A percentile compares a stretch with the other conserved stretches of the same genome.
These are phyloP conservation scores for Eulithis prunata DNA, from an alignment of 2,888 invertebrate species.

Conservation along the genomic window DNA sequence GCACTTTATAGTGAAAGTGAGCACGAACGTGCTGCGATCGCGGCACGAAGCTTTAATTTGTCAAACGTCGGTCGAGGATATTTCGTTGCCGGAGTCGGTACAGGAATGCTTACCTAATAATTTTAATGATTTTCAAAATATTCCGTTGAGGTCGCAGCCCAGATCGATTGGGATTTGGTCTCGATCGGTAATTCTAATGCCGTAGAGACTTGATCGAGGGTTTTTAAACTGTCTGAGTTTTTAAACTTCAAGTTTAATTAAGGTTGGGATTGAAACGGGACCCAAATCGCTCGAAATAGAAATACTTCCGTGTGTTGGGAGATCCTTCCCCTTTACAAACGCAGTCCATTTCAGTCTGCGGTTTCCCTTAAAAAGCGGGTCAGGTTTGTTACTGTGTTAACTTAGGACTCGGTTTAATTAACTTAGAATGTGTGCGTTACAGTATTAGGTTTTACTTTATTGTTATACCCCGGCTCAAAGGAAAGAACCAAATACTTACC, in stretches of 20 bases:
- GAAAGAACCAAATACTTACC: background rate
- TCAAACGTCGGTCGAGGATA: conserved; percentile 50
- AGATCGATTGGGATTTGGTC: conserved; percentile 38
- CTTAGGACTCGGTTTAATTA: background rate
- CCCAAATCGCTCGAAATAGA: conserved; percentile 32
- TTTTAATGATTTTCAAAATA: conserved; percentile 36
- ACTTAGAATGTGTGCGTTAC: background rate
- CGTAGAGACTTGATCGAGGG: conserved; percentile 38
- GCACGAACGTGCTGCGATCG: conserved; percentile 49
- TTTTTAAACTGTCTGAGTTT: conserved; percentile 39
- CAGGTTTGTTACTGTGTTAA: background rate
- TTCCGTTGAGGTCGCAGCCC: conserved; percentile 25
- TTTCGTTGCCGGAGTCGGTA: conserved; percentile 37
- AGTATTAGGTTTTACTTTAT: background rate
- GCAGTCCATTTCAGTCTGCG: conserved; percentile 14
- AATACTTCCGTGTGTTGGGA: conserved; percentile 14
- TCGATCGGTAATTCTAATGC: conserved; percentile 41
- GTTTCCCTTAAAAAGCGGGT: conserved; percentile 11
- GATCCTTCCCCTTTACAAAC: conserved; percentile 7
- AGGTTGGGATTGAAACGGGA: conserved; percentile 40
- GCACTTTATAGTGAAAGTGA: conserved; percentile 60
- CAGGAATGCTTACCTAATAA: conserved; percentile 33
- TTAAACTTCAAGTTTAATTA: conserved; percentile 39
- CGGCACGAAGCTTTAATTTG: conserved; percentile 56
- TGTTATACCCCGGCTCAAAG: background rate